Evolutionary conservation across 2,797 vertebrate species (phyloP).

Genomic region (Pangasius macronema): DNA sequence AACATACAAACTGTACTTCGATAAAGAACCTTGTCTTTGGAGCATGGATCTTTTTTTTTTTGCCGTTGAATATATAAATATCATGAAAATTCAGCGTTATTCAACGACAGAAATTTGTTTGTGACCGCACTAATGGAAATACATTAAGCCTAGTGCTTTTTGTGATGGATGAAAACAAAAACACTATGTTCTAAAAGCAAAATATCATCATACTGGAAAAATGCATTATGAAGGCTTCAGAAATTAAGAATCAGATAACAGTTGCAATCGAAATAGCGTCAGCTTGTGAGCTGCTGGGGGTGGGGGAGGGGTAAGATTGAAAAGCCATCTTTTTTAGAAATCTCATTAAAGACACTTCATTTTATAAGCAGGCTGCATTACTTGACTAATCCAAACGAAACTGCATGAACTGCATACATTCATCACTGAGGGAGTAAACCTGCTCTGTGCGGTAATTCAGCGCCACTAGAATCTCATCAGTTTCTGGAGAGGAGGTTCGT

Average conservation of each 20-base stretch:
- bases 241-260: neutral
- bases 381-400: constrained; percentile 1
- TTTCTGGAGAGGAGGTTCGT: neutral
- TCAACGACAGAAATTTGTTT: neutral
- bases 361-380: constrained; percentile 12
- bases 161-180: neutral
- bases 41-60: neutral
- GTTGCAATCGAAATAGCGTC: neutral
- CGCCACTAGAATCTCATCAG: constrained; percentile 28
- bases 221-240: neutral
- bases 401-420: constrained; percentile 10
- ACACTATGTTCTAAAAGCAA: neutral
- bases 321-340: constrained; percentile 13
- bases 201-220: neutral
- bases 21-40: neutral
- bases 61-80: neutral
- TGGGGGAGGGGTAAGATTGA: neutral
- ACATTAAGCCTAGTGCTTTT: constrained; percentile 8
- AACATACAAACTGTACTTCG: neutral
- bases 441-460: constrained; percentile 9
- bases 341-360: constrained; percentile 15
- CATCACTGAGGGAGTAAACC: neutral
- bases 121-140: constrained; percentile 8
- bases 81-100: neutral
- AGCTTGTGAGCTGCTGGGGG: neutral